A percentile compares a stretch with the other conserved stretches of the same genome.
These are phyloP conservation scores for Podarcis cretensis DNA, from an alignment of 2,113 vertebrate species.

Conservation along the genomic window DNA sequence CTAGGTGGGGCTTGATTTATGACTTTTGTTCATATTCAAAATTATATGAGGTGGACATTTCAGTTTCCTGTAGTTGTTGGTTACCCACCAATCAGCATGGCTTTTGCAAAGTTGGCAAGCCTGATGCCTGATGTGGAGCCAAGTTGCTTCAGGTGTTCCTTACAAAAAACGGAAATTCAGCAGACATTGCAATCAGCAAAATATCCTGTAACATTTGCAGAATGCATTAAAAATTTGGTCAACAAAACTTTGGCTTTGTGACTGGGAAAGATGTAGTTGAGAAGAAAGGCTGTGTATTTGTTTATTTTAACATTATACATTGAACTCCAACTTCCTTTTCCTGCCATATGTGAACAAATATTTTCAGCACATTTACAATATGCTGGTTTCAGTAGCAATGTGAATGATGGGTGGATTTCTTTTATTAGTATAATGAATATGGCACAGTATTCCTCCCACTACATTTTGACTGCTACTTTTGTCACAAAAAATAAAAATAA, in stretches of 20 bases:
- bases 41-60: not conserved
- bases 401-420: not conserved
- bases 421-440: not conserved
- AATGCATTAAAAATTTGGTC: not conserved
- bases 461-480: not conserved
- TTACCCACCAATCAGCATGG: not conserved
- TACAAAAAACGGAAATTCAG: not conserved
- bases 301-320: not conserved
- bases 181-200: not conserved
- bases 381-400: not conserved
- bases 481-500: not conserved
- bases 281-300: not conserved
- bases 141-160: not conserved
- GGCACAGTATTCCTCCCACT: not conserved
- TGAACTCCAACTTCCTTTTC: not conserved
- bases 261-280: not conserved
- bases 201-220: not conserved
- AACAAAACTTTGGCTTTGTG: not conserved
- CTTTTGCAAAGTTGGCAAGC: conserved; percentile 3
- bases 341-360: not conserved
- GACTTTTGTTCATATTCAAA: not conserved
- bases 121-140: not conserved
- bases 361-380: conserved; percentile 17
- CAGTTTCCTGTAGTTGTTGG: conserved; percentile 13
- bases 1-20: not conserved